Evolutionary conservation across 2,888 invertebrate species (phyloP), one percentile per base, ranked within the genome.

Genomic region (Polyploca ridens): DNA sequence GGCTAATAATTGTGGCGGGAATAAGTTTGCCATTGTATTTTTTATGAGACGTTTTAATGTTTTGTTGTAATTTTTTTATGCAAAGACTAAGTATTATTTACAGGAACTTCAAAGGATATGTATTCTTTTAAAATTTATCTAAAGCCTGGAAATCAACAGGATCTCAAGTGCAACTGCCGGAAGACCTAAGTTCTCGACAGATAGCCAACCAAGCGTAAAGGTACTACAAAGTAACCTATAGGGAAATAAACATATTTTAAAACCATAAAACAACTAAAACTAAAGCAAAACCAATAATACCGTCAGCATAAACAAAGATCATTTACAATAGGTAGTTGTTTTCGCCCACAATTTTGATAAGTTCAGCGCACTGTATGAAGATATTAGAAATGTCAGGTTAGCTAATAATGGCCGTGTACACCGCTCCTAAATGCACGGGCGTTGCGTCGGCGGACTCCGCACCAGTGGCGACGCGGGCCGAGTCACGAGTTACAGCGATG

Each of bases 371-470:
- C 58, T 69, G 70, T 62, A 79, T 79, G 74, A 79, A 79, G 80
- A 79, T 80, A 77, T 79, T 77, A 77, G 73, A 77, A 73, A 77
- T 70, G 74, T 75, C 70, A 71, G 71, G 72, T 79, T 76, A 76
- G 80, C 78, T 78, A 77, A 78, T 79, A 72, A 69, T 70, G 70
- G 63, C 46, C 76, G 75, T 58, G 79, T 76, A 72, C 73, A 70
- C 72, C 72, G 69, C 72, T 66, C 73, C 74, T 73, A 77, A 75
- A 73, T 78, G 70, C 70, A 69, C 63, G 10, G 71, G 68, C 72
- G 66, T 70, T 75, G 81, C 81, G 81, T 81, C 70, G 81, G 81
- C 69, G 81, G 81, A 81, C 79, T 76, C 70, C 70, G 71, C 68
- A 33, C 61, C 54, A 33, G 16, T 74, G 70, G 67, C 57, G 64